phyloP scores from a whole-genome alignment of 1,140 invertebrate genomes.

The Coelopa frigida region DNA sequence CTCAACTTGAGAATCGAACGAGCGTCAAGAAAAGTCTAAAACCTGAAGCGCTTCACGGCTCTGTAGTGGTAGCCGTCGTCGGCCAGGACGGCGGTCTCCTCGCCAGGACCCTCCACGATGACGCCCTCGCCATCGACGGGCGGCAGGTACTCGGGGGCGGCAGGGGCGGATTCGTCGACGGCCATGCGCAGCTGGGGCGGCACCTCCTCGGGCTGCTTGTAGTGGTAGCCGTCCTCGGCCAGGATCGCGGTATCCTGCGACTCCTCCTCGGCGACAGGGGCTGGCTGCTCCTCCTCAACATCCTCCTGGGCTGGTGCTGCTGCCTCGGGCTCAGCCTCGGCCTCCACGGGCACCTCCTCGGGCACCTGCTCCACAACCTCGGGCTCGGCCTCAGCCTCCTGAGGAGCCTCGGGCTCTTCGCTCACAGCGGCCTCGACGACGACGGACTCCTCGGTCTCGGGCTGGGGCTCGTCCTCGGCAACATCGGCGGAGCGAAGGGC shows the following conservation, averaged over 20 bases:
- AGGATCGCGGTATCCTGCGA: constrained; percentile 21
- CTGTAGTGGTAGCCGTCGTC: constrained; percentile 37
- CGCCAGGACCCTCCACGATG: constrained; percentile 25
- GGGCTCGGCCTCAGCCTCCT: neutral
- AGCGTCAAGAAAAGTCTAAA: too few relatives aligned
- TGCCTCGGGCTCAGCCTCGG: constrained; percentile 1
- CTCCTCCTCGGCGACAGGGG: constrained; percentile 22
- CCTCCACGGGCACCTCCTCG: neutral
- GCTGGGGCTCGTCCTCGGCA: neutral
- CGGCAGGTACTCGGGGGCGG: constrained; percentile 24
- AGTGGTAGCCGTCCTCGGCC: constrained; percentile 32
- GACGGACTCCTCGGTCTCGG: too few relatives aligned
- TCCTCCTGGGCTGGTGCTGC: neutral
- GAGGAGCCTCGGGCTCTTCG: neutral
- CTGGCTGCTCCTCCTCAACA: neutral
- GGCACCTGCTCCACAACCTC: neutral
- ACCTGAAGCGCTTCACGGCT: constrained; percentile 28
- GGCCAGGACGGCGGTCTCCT: constrained; percentile 25
- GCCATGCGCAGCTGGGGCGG: neutral
- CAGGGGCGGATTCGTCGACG: neutral
- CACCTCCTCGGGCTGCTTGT: constrained; percentile 25
- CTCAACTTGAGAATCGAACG: too few relatives aligned
- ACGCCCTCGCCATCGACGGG: constrained; percentile 19
- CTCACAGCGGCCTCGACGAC: neutral
- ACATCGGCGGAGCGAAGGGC: constrained; percentile 32